A percentile compares a stretch with the other conserved stretches of the same genome.
These are phyloP conservation scores for Drosophila gaucha DNA, from an alignment of 2,888 invertebrate genomes.

Conservation along the genomic window DNA sequence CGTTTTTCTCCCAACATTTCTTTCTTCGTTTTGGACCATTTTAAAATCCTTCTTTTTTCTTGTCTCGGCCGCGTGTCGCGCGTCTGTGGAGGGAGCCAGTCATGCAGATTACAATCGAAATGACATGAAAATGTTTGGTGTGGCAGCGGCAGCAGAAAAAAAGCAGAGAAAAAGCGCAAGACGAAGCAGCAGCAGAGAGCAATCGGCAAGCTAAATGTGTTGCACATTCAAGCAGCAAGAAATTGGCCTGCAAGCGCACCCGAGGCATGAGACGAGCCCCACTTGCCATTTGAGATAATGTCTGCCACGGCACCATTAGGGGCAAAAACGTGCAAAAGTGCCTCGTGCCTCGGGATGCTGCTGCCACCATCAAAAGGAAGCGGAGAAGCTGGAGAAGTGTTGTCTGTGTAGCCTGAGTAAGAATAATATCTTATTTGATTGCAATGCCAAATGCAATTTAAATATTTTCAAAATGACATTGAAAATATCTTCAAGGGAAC, in stretches of 20 bases:
- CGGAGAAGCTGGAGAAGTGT: too few species aligned
- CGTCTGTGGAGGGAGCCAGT: conserved; percentile 64
- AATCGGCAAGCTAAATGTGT: conserved; percentile 55
- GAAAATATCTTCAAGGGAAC: conserved; percentile 1
- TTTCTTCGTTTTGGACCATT: not conserved
- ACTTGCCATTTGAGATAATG: conserved; percentile 71
- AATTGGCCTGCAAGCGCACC: conserved; percentile 58
- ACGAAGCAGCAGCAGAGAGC: conserved; percentile 11
- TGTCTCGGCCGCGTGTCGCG: conserved; percentile 26
- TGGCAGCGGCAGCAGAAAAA: conserved; percentile 60
- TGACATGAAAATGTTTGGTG: conserved; percentile 82
- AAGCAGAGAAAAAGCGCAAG: conserved; percentile 7
- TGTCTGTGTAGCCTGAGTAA: conserved; percentile 23
- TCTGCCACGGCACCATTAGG: conserved; percentile 61
- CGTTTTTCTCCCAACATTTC: conserved; percentile 48
- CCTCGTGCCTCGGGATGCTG: conserved; percentile 8
- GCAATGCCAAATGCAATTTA: conserved; percentile 72
- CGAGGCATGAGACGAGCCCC: conserved; percentile 25
- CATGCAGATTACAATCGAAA: conserved; percentile 82
- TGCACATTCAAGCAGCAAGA: conserved; percentile 68
- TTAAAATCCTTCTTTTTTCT: conserved; percentile 13
- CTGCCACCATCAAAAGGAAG: too few species aligned
- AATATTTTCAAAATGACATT: conserved; percentile 50
- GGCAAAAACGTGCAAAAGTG: conserved; percentile 49
- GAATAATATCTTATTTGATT: conserved; percentile 74